Conservation (phyloP, 2,888 invertebrate species). For the Heliconius cydno region DNA sequence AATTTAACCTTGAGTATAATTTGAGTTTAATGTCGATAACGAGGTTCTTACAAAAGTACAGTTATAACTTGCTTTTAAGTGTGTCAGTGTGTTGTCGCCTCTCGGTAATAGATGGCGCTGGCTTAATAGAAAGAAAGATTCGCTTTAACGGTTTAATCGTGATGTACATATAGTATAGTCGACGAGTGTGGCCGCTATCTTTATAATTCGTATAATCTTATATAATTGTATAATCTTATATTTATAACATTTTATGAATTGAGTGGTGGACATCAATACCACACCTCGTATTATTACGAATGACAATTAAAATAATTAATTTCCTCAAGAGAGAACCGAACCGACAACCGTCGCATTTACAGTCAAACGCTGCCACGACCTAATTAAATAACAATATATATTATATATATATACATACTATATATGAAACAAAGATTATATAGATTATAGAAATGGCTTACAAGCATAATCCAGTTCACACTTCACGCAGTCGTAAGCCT, state of each 20-base stretch:
- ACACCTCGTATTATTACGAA: too few relatives aligned
- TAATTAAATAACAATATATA: not conserved
- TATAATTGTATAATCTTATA: too few relatives aligned
- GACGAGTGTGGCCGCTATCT: too few relatives aligned
- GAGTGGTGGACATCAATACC: too few relatives aligned
- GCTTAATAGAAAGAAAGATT: conserved; percentile 46
- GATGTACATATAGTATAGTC: not conserved
- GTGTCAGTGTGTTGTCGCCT: conserved; percentile 60
- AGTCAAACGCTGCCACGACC: too few relatives aligned
- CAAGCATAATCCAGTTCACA: conserved; percentile 10
- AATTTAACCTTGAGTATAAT: conserved; percentile 37
- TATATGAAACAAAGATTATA: not conserved
- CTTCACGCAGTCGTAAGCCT: conserved; percentile 30
- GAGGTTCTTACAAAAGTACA: conserved; percentile 58
- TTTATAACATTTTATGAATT: too few relatives aligned
- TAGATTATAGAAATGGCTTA: not conserved
- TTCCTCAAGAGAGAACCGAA: too few relatives aligned
- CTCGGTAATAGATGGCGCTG: conserved; percentile 63
- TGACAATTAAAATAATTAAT: too few relatives aligned
- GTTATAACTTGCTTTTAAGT: conserved; percentile 58
- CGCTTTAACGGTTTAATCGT: not conserved
- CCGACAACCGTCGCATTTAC: too few relatives aligned
- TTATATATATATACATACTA: not conserved
- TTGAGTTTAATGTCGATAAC: conserved; percentile 41
- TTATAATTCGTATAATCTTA: too few relatives aligned